A percentile compares a stretch with the other conserved stretches of the same genome.
Evolutionary conservation across 2,113 vertebrate genomes (phyloP).

Genomic region (Salvelinus sp.): DNA sequence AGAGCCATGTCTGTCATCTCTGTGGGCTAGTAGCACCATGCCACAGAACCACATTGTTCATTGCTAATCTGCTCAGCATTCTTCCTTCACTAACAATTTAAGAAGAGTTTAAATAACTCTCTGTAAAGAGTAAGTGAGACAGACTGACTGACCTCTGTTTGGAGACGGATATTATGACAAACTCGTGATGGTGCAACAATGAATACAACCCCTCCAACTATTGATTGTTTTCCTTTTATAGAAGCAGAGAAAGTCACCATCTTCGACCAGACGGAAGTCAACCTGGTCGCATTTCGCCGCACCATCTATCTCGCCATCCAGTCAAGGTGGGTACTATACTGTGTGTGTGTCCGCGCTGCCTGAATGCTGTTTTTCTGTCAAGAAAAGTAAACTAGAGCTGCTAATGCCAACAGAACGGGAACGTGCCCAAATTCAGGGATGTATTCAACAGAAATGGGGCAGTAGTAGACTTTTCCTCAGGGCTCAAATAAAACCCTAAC

Average conservation of each 20-base stretch:
- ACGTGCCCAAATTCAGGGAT: background rate
- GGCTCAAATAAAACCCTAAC: background rate
- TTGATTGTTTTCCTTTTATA: slow-evolving; percentile 35
- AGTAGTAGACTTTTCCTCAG: background rate
- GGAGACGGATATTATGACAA: too few species aligned
- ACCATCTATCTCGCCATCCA: slow-evolving; percentile 99
- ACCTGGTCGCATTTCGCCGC: slow-evolving; percentile 94
- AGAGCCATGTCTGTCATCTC: too few species aligned
- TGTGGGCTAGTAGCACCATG: too few species aligned
- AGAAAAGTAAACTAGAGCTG: background rate
- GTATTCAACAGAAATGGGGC: background rate
- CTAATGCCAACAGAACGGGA: background rate
- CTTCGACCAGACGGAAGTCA: slow-evolving; percentile 96
- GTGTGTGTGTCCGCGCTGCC: too few species aligned
- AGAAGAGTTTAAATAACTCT: too few species aligned
- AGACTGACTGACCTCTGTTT: too few species aligned
- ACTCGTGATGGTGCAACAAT: too few species aligned
- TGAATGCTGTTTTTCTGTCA: background rate
- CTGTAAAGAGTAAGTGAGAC: too few species aligned
- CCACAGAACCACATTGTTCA: too few species aligned
- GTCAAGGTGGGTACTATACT: slow-evolving; percentile 83
- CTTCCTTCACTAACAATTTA: too few species aligned
- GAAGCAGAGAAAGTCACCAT: slow-evolving; percentile 91
- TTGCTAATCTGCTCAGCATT: too few species aligned
- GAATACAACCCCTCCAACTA: background rate